Conservation (phyloP, 1,140 invertebrate species). For the Temnothorax curvispinosus region DNA sequence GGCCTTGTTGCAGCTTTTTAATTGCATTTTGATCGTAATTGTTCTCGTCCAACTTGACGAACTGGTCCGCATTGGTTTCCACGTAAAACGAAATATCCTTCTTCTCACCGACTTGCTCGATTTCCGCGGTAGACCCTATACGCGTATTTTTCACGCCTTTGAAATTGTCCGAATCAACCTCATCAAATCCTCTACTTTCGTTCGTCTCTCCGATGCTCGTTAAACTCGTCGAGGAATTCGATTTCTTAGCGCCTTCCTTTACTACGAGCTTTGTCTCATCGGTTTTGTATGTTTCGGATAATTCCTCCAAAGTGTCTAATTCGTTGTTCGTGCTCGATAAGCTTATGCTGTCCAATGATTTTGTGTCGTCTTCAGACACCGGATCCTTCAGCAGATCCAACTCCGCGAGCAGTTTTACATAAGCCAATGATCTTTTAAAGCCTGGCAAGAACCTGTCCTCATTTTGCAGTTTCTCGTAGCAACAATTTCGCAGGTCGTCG, state of each 20-base stretch:
- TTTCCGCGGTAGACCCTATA: conserved; percentile 71
- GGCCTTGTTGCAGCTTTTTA: conserved; percentile 87
- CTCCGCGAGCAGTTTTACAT: conserved; percentile 91
- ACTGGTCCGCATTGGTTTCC: conserved; percentile 77
- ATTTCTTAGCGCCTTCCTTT: conserved; percentile 72
- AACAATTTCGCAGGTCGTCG: conserved; percentile 92
- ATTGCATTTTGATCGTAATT: conserved; percentile 81
- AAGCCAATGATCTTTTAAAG: conserved; percentile 90
- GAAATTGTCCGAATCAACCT: conserved; percentile 68
- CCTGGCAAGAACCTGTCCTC: conserved; percentile 90
- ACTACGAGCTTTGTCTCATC: conserved; percentile 59
- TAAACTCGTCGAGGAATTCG: conserved; percentile 72
- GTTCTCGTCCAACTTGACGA: conserved; percentile 77
- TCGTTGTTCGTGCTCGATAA: conserved; percentile 83
- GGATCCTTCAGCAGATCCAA: conserved; percentile 90
- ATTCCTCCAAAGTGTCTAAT: conserved; percentile 79
- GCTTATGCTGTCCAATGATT: conserved; percentile 86
- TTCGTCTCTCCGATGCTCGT: conserved; percentile 66
- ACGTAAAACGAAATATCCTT: conserved; percentile 76
- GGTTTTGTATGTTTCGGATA: conserved; percentile 42
- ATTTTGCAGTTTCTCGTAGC: conserved; percentile 89
- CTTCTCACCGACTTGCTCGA: conserved; percentile 71
- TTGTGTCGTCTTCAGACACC: conserved; percentile 86
- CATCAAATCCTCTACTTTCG: conserved; percentile 60
- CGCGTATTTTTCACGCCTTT: conserved; percentile 66